phyloP scores from a whole-genome alignment of 2,113 vertebrate genomes.

The Petrocephalus microphthalmus region DNA sequence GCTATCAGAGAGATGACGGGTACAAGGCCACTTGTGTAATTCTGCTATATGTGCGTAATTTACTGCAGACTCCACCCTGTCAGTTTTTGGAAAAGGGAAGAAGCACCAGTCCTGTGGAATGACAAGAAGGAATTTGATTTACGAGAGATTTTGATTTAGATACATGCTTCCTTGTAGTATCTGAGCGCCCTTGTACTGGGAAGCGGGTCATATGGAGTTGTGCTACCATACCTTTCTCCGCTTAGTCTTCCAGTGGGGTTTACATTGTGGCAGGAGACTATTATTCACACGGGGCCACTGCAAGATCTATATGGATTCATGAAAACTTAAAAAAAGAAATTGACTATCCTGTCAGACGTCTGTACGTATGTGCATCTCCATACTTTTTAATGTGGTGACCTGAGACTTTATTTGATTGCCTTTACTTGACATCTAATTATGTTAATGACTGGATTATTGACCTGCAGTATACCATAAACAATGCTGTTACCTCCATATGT shows the following conservation, averaged over 20 bases:
- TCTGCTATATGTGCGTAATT: background rate
- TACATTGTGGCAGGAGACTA: background rate
- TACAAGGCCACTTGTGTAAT: background rate
- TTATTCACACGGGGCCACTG: background rate
- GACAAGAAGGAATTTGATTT: background rate
- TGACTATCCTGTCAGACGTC: background rate
- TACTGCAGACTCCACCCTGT: background rate
- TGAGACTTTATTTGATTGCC: background rate
- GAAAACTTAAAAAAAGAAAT: background rate
- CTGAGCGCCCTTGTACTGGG: background rate
- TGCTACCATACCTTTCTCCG: background rate
- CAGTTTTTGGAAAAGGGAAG: background rate
- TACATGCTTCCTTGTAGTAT: background rate
- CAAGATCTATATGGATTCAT: background rate
- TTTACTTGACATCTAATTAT: background rate
- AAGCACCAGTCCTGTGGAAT: background rate
- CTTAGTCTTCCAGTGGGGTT: background rate
- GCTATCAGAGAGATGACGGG: background rate
- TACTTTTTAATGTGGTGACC: background rate
- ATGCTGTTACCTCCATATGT: background rate
- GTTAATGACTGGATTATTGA: background rate
- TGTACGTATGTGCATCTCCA: background rate
- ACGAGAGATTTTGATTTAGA: background rate
- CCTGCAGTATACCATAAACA: background rate
- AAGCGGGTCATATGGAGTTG: background rate